phyloP scores from a whole-genome alignment of 2,113 vertebrate species.

The Desmodus rotundus region DNA sequence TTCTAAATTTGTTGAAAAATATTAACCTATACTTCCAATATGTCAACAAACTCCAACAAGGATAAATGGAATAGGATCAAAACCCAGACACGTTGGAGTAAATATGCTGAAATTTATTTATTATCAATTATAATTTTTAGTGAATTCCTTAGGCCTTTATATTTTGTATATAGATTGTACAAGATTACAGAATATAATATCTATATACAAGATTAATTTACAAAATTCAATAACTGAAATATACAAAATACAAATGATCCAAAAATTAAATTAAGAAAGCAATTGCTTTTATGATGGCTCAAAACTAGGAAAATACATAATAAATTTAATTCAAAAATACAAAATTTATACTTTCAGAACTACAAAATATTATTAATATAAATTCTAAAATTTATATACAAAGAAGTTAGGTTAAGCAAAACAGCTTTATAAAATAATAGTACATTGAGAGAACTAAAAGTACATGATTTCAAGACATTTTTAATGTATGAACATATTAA shows the following conservation, averaged over 20 bases:
- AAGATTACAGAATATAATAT: neutral
- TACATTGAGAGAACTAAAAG: neutral
- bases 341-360: neutral
- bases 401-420: neutral
- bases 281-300: neutral
- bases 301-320: neutral
- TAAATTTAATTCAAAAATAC: neutral
- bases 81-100: neutral
- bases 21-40: neutral
- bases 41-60: neutral
- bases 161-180: neutral
- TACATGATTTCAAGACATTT: neutral
- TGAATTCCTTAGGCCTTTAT: neutral
- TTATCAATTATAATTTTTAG: neutral
- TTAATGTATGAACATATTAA: neutral
- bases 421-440: neutral
- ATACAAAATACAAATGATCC: neutral
- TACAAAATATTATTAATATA: neutral
- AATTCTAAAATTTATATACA: neutral
- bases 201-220: neutral
- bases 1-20: neutral
- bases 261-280: neutral
- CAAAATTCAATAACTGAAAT: neutral
- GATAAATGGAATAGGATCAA: neutral
- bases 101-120: neutral